These are phyloP conservation scores for Machimus rusticus DNA, from an alignment of 2,888 invertebrate species.

Conservation along the genomic window DNA sequence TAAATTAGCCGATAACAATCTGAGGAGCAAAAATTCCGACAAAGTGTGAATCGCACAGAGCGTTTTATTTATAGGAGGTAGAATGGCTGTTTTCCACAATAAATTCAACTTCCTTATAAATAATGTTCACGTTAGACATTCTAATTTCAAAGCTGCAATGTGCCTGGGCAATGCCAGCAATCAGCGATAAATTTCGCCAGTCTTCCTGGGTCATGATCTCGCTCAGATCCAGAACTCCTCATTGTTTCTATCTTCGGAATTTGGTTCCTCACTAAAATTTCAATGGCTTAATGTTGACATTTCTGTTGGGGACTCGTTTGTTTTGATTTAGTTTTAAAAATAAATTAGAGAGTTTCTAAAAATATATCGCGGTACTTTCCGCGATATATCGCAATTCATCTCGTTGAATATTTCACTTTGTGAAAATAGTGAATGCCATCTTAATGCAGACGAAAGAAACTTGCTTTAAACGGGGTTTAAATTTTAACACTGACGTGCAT, in stretches of 20 bases:
- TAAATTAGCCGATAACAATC: not conserved
- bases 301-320: not conserved
- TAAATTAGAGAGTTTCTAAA: not conserved
- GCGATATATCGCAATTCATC: not conserved
- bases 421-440: not conserved
- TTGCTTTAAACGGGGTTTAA: not conserved
- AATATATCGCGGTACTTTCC: not conserved
- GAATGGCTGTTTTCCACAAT: not conserved
- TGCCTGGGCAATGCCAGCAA: not conserved
- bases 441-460: not conserved
- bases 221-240: not conserved
- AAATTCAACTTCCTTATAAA: constrained; percentile 9
- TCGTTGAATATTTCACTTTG: not conserved
- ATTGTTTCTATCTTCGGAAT: not conserved
- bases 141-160: constrained; percentile 5
- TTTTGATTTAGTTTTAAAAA: not conserved
- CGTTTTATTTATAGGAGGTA: not conserved
- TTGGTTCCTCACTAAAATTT: not conserved
- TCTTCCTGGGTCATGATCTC: constrained; percentile 63
- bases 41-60: not conserved
- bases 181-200: constrained; percentile 54
- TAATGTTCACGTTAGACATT: not conserved
- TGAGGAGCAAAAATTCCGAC: not conserved
- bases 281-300: not conserved
- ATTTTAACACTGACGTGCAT: no score